Evolutionary conservation across 1,140 invertebrate genomes (phyloP).

Genomic region (Phortica variegata): DNA sequence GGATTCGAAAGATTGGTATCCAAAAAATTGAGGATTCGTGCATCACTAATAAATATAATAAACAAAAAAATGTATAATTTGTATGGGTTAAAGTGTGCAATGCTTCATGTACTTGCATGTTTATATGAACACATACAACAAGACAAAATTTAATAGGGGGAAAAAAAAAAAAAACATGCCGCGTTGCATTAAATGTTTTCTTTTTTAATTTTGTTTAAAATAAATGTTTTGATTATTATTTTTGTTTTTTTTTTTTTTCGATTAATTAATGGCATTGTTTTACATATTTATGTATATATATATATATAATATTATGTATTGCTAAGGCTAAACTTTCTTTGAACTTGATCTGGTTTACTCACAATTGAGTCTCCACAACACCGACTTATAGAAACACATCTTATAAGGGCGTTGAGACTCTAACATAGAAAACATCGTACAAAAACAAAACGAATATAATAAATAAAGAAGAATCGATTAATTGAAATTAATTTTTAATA

Average conservation of each 20-base stretch:
- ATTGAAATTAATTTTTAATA: no score
- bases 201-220: conserved; percentile 3
- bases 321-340: conserved; percentile 22
- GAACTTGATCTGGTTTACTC: conserved; percentile 46
- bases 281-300: conserved; percentile 15
- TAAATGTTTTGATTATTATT: conserved; percentile 4
- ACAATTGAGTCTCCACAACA: conserved; percentile 53
- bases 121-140: background rate
- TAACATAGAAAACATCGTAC: conserved; percentile 52
- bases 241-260: background rate
- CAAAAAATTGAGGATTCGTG: no score
- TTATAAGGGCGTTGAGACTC: conserved; percentile 52
- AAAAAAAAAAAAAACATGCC: background rate
- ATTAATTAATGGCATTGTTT: background rate
- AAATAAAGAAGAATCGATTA: no score
- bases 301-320: conserved; percentile 8
- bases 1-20: no score
- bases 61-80: no score
- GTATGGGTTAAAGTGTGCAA: no score
- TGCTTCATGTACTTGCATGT: no score
- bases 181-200: conserved; percentile 7
- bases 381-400: conserved; percentile 50
- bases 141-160: background rate
- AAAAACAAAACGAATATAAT: conserved; percentile 48
- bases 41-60: no score